These are phyloP conservation scores for Brachymystax lenok DNA, from an alignment of 2,797 vertebrate genomes.

Conservation along the genomic window DNA sequence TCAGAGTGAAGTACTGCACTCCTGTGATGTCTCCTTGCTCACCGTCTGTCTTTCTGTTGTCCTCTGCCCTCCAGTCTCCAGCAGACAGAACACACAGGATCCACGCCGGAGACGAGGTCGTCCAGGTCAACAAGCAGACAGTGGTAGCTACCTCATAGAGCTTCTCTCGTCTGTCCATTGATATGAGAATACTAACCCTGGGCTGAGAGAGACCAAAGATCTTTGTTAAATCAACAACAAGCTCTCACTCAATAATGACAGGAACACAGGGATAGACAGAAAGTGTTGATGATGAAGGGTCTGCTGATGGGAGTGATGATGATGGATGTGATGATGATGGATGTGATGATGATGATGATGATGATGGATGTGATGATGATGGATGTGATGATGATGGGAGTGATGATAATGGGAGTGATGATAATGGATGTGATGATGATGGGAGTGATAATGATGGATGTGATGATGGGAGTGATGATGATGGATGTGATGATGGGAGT, in stretches of 20 bases:
- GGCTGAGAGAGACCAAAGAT: background rate
- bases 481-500: no score
- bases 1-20: background rate
- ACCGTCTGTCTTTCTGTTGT: constrained; percentile 25
- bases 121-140: constrained; percentile 92
- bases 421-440: no score
- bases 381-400: background rate
- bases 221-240: background rate
- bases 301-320: no score
- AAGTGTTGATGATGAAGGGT: no score
- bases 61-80: constrained; percentile 78
- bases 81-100: constrained; percentile 92
- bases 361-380: background rate
- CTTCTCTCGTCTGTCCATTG: background rate
- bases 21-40: constrained; percentile 13
- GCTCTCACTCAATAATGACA: no score
- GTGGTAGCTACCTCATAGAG: constrained; percentile 83
- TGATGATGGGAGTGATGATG: no score
- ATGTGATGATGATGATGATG: no score
- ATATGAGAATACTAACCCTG: background rate
- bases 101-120: constrained; percentile 94
- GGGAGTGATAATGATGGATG: no score
- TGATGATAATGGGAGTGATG: background rate
- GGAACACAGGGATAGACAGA: background rate
- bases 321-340: no score